These are phyloP conservation scores for Drosophila mauritiana DNA, from an alignment of 1,140 invertebrate species.

Conservation along the genomic window DNA sequence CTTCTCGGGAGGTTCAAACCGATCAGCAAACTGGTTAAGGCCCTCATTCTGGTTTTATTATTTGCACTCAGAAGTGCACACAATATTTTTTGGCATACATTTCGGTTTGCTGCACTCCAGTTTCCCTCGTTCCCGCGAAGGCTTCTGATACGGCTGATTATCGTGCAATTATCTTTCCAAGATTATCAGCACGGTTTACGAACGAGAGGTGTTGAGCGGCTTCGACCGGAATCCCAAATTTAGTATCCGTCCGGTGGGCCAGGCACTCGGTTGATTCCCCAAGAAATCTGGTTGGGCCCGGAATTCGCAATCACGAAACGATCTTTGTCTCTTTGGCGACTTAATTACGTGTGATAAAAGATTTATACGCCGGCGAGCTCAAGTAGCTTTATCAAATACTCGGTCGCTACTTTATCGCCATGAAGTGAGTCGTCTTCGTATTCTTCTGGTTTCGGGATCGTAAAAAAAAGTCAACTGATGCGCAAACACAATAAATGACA, in stretches of 20 bases:
- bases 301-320: slow-evolving; percentile 11
- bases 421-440: slow-evolving; percentile 62
- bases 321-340: slow-evolving; percentile 23
- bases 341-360: slow-evolving; percentile 62
- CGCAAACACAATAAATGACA: slow-evolving; percentile 20
- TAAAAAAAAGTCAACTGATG: slow-evolving; percentile 57
- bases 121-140: not conserved
- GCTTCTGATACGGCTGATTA: slow-evolving; percentile 19
- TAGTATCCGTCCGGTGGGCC: slow-evolving; percentile 56
- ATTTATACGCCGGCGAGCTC: slow-evolving; percentile 49
- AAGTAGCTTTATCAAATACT: slow-evolving; percentile 68
- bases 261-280: slow-evolving; percentile 34
- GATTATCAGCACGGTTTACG: slow-evolving; percentile 40
- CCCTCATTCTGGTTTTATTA: slow-evolving; percentile 1
- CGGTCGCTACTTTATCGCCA: slow-evolving; percentile 40
- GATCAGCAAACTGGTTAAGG: slow-evolving; percentile 38
- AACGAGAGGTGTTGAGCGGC: slow-evolving; percentile 38
- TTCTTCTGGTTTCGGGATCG: slow-evolving; percentile 23
- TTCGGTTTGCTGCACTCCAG: not conserved
- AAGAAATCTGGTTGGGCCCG: not conserved
- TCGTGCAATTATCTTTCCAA: slow-evolving; percentile 44
- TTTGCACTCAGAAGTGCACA: slow-evolving; percentile 19
- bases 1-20: slow-evolving; percentile 28
- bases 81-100: slow-evolving; percentile 21
- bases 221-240: slow-evolving; percentile 49